Evolutionary conservation across 2,888 invertebrate species (phyloP).

Genomic region (Choreutis nemorana): DNA sequence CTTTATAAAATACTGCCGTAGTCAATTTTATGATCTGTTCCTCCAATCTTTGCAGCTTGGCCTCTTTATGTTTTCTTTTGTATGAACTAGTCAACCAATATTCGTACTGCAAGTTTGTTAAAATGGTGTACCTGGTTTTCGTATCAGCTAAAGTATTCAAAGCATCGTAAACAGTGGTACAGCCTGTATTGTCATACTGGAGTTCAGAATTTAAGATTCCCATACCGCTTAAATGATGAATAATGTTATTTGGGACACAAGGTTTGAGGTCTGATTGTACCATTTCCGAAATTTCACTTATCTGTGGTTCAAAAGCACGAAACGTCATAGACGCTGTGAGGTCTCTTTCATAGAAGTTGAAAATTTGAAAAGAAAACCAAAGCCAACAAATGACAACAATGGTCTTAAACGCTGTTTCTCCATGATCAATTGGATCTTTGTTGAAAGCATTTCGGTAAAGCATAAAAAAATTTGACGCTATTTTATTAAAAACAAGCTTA

Average conservation of each 20-base stretch:
- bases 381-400: slow-evolving; percentile 7
- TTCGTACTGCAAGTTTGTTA: slow-evolving; percentile 6
- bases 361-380: slow-evolving; percentile 8
- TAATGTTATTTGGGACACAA: slow-evolving; percentile 6
- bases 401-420: slow-evolving; percentile 4
- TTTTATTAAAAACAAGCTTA: too few species aligned
- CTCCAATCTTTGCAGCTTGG: slow-evolving; percentile 1
- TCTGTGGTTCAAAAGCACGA: slow-evolving; percentile 3
- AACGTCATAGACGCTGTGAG: slow-evolving; percentile 8
- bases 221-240: slow-evolving; percentile 3
- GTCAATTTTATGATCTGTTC: slow-evolving; percentile 3
- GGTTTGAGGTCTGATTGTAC: slow-evolving; percentile 5
- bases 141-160: slow-evolving; percentile 3
- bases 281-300: slow-evolving; percentile 3
- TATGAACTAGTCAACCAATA: slow-evolving; percentile 5
- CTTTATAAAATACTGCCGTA: slow-evolving; percentile 5
- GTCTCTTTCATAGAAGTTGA: slow-evolving; percentile 6
- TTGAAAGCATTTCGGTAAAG: slow-evolving; percentile 4
- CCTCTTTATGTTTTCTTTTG: not conserved
- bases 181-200: slow-evolving; percentile 2
- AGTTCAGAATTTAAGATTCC: slow-evolving; percentile 4
- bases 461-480: not conserved
- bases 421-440: slow-evolving; percentile 1
- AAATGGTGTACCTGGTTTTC: slow-evolving; percentile 6
- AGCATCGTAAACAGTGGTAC: slow-evolving; percentile 5